phyloP scores from a whole-genome alignment of 2,797 vertebrate species.

The Platyrinchus mystaceus region DNA sequence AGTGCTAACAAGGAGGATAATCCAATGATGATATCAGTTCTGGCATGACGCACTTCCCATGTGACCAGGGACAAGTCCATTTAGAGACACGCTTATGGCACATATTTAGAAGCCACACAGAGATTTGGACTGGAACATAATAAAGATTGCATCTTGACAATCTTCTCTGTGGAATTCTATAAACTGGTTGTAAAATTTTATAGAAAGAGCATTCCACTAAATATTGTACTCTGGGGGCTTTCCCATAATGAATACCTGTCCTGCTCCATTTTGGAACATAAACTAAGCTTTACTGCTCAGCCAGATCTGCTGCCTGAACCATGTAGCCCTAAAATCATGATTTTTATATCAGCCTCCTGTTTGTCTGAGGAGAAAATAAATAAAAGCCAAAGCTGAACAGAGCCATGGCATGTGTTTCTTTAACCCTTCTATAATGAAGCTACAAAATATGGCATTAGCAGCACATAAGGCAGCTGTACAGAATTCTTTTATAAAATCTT shows the following conservation, averaged over 20 bases:
- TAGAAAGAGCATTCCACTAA: slow-evolving; percentile 17
- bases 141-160: slow-evolving; percentile 5
- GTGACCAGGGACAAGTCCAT: slow-evolving; percentile 10
- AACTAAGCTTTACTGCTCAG: slow-evolving; percentile 1
- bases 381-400: neutral
- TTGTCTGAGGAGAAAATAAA: neutral
- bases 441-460: neutral
- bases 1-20: slow-evolving; percentile 22
- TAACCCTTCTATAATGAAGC: neutral
- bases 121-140: neutral
- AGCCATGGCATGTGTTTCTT: neutral
- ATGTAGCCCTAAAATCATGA: neutral
- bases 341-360: neutral
- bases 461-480: neutral
- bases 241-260: slow-evolving; percentile 32
- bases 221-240: neutral
- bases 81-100: neutral
- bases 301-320: neutral
- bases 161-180: slow-evolving; percentile 2
- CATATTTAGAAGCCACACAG: neutral
- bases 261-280: neutral
- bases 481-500: neutral
- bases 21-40: slow-evolving; percentile 46
- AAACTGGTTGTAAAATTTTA: slow-evolving; percentile 31
- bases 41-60: neutral